Percentiles rank a stretch among this genome's conserved stretches.
phyloP scores from a whole-genome alignment of 1,140 invertebrate genomes.

The Hyphantria cunea region DNA sequence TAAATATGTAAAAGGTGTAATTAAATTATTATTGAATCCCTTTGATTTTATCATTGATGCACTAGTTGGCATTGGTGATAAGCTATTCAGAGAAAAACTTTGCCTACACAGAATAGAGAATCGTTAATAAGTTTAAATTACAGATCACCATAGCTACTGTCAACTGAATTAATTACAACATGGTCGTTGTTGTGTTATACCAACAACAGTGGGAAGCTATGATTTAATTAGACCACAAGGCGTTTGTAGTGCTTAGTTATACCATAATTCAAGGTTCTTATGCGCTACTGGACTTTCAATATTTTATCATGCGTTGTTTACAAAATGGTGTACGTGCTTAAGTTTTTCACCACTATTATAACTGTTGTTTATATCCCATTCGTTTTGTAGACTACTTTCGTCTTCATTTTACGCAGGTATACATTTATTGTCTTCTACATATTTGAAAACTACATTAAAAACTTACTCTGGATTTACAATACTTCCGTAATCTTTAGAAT shows the following conservation, averaged over 20 bases:
- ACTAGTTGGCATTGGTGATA: too few relatives aligned
- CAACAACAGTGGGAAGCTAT: background rate
- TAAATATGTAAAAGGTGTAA: too few relatives aligned
- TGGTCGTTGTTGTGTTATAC: background rate
- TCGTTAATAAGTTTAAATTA: too few relatives aligned
- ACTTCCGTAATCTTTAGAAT: background rate
- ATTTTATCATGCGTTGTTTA: constrained; percentile 13
- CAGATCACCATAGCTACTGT: background rate
- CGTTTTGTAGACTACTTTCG: background rate
- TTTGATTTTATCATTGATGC: too few relatives aligned
- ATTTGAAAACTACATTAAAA: too few relatives aligned
- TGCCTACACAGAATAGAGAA: too few relatives aligned
- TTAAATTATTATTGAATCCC: too few relatives aligned
- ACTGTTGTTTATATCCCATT: too few relatives aligned
- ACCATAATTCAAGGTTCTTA: constrained; percentile 39
- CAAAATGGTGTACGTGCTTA: constrained; percentile 7
- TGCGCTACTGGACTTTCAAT: constrained; percentile 38
- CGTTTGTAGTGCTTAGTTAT: constrained; percentile 35
- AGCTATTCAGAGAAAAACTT: too few relatives aligned
- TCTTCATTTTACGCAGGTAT: background rate
- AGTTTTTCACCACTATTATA: background rate
- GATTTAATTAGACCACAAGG: constrained; percentile 3
- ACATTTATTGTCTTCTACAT: too few relatives aligned
- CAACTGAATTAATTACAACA: background rate
- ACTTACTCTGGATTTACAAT: too few relatives aligned